A percentile compares a stretch with the other conserved stretches of the same genome.
phyloP scores from a whole-genome alignment of 1,140 invertebrate species.

The Drosophila miranda region DNA sequence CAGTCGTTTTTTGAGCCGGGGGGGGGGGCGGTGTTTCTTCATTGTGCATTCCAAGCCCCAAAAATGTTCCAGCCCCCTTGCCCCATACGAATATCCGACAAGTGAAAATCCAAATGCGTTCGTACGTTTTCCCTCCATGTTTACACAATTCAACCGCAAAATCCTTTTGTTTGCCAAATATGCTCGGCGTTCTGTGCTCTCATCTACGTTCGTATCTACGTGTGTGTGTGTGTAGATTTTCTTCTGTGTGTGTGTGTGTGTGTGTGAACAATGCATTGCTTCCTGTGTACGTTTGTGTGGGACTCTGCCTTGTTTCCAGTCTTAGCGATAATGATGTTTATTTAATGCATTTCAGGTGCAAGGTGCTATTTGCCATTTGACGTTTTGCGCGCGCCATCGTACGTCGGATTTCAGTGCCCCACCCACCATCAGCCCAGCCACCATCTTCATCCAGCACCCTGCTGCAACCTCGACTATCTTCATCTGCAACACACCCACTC shows the following conservation, averaged over 20 bases:
- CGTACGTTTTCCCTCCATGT: conserved; percentile 51
- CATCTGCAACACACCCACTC: conserved; percentile 12
- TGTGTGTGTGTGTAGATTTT: conserved; percentile 3
- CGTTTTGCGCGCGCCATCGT: conserved; percentile 59
- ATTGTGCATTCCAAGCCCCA: not conserved
- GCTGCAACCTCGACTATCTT: conserved; percentile 12
- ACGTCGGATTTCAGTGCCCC: conserved; percentile 49
- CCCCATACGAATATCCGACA: conserved; percentile 22
- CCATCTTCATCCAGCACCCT: not conserved
- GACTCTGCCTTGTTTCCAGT: conserved; percentile 44
- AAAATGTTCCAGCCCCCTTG: conserved; percentile 10
- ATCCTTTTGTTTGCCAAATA: conserved; percentile 74
- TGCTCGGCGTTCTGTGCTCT: conserved; percentile 28
- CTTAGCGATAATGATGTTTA: conserved; percentile 80
- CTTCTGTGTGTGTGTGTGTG: conserved; percentile 21
- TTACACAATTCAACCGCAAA: conserved; percentile 69
- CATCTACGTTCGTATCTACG: conserved; percentile 8
- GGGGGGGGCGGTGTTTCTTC: not conserved
- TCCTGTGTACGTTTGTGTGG: conserved; percentile 5
- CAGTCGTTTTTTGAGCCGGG: no score
- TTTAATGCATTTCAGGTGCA: conserved; percentile 80
- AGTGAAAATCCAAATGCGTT: conserved; percentile 49
- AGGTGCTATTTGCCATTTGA: conserved; percentile 77
- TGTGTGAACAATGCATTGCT: conserved; percentile 27
- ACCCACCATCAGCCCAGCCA: conserved; percentile 6